phyloP scores from a whole-genome alignment of 2,113 vertebrate genomes.

The Calidris pugnax region DNA sequence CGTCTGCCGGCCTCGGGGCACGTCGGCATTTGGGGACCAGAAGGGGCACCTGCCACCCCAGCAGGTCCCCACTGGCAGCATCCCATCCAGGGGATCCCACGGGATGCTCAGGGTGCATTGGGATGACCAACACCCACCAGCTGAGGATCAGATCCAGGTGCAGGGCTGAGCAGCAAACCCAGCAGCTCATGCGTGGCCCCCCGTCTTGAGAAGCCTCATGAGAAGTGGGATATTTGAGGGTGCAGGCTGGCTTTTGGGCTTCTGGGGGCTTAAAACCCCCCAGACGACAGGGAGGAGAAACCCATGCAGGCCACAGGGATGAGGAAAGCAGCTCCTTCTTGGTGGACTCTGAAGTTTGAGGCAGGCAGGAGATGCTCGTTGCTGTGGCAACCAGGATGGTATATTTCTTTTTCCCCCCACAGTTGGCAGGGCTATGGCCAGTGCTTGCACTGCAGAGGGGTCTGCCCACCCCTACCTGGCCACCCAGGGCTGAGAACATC shows the following conservation, averaged over 20 bases:
- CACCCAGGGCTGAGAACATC: background rate
- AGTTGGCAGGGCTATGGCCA: background rate
- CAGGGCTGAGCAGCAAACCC: background rate
- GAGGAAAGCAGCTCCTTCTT: background rate
- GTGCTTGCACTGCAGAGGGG: background rate
- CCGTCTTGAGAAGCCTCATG: background rate
- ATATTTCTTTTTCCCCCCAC: fast-evolving
- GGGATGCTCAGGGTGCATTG: background rate
- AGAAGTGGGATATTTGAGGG: background rate
- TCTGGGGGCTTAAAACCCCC: background rate
- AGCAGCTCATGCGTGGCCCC: fast-evolving
- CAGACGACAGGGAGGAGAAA: background rate
- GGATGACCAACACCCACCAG: background rate
- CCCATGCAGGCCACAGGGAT: background rate
- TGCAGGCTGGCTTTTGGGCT: background rate
- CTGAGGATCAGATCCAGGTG: background rate
- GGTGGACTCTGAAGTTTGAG: background rate
- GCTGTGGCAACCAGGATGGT: background rate
- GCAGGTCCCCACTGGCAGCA: background rate
- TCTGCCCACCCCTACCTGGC: background rate
- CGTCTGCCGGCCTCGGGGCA: background rate
- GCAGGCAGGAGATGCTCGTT: background rate
- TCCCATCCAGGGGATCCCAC: background rate
- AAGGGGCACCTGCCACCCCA: background rate
- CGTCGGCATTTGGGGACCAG: fast-evolving